Percentiles rank a stretch among this genome's conserved stretches.
Conservation (phyloP, 1,140 invertebrate genomes). For the Polypedilum pembai region DNA sequence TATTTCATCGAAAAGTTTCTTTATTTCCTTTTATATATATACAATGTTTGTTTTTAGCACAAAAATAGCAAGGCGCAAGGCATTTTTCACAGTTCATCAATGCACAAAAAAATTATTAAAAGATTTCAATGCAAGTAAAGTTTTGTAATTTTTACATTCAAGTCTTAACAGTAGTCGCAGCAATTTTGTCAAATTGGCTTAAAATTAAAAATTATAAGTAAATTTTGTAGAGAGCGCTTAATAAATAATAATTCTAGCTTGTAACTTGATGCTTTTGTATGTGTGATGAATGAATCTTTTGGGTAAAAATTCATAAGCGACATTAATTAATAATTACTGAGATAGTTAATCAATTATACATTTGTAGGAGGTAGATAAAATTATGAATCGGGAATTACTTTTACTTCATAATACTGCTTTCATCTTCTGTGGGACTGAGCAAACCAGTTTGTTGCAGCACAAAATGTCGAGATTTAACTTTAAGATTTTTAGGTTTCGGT, state of each 20-base stretch:
- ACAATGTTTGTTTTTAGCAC: not conserved
- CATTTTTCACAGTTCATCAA: constrained; percentile 17
- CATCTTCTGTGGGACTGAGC: constrained; percentile 9
- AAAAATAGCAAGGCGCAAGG: constrained; percentile 1
- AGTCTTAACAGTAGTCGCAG: not conserved
- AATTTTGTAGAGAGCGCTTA: too few relatives aligned
- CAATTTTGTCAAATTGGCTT: not conserved
- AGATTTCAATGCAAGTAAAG: constrained; percentile 5
- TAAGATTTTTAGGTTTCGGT: constrained; percentile 22
- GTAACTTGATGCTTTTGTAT: too few relatives aligned
- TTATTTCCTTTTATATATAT: not conserved
- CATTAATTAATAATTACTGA: too few relatives aligned
- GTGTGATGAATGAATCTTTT: too few relatives aligned
- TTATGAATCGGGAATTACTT: not conserved
- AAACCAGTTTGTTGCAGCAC: not conserved
- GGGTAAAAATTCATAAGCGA: too few relatives aligned
- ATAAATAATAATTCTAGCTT: too few relatives aligned
- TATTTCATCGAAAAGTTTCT: not conserved
- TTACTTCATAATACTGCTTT: constrained; percentile 21
- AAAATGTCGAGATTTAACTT: not conserved
- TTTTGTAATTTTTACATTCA: not conserved
- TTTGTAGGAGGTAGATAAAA: too few relatives aligned
- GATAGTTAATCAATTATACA: too few relatives aligned
- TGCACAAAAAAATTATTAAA: not conserved
- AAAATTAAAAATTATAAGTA: not conserved